Evolutionary conservation across 2,797 vertebrate genomes (phyloP), one percentile per base, ranked within the genome.

Genomic region (Spinibarbus caldwelli): DNA sequence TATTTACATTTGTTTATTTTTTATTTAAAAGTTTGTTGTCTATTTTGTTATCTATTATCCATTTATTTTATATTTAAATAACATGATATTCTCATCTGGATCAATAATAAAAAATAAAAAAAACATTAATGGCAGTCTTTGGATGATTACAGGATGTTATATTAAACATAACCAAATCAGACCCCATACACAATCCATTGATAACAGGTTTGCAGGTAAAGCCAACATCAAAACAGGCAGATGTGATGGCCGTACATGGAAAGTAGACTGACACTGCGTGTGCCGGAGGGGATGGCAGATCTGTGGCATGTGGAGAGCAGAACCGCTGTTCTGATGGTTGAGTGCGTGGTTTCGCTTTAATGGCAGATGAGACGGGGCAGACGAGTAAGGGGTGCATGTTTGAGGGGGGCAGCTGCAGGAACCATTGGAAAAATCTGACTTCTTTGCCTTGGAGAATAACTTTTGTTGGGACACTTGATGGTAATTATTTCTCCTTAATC

Each of bases 321-420:
- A 88, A 86, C 83, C 82, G 83, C 52, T 78, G 75, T 84, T 88
- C 89, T 91, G 91, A 92, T 92, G 90, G 91, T 92, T 92, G 91
- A 92, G 88, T 87, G 90, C 91, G 82, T 83, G 86, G 78, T 79
- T 89, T 84, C 81, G 86, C 76, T 78, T 87, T 91, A 88, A 88
- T 90, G 85, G 89, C 72, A 85, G 43, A 87, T 72, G 34, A 85
- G 87, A 76, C 47, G 38, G 64, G 11, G 34, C 34, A 49, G 82
- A 52, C 3, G 3, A 23, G 52, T 21, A 36, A 34, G 76, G 76
- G 49, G 15, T 21, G 41, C 59, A 41, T 83, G 41, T 84, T 77
- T 84, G 43, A 36, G 31, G 59, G 21, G 57, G 70, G 26, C 66
- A 67, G 66, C 80, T 72, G 41, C 57, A 83, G 41, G 31, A 83